Percentiles rank a stretch among this genome's conserved stretches.
Evolutionary conservation across 2,888 invertebrate species (phyloP).

Genomic region (Eristalis intricaria): DNA sequence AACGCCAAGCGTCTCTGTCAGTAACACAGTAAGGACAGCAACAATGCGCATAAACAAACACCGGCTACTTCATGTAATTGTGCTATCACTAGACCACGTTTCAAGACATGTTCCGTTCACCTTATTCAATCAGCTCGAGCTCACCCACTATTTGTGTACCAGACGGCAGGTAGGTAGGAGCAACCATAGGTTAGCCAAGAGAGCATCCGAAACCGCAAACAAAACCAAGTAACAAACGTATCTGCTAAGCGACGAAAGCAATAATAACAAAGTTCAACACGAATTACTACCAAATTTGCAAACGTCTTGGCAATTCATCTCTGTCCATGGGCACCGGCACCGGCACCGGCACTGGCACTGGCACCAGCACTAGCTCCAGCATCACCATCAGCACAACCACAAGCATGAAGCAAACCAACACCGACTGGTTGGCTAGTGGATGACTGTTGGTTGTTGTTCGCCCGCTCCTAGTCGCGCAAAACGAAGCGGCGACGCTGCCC

Average conservation of each 20-base stretch:
- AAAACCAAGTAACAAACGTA: slow-evolving; percentile 28
- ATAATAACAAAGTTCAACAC: slow-evolving; percentile 73
- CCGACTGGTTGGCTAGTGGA: slow-evolving; percentile 15
- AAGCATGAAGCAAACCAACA: not conserved
- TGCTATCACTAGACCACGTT: slow-evolving; percentile 54
- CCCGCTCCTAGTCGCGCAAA: slow-evolving; percentile 60
- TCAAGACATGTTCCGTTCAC: slow-evolving; percentile 67
- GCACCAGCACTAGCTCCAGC: not conserved
- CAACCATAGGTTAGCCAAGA: not conserved
- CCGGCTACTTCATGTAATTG: slow-evolving; percentile 64
- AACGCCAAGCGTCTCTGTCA: not conserved
- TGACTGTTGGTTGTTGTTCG: slow-evolving; percentile 12
- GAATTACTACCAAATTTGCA: slow-evolving; percentile 73
- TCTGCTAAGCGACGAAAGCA: slow-evolving; percentile 70
- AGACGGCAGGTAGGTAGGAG: not conserved
- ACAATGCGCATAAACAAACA: slow-evolving; percentile 13
- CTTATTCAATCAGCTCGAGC: slow-evolving; percentile 56
- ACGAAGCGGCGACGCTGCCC: slow-evolving; percentile 5
- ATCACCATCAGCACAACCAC: not conserved
- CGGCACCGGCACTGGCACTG: not conserved
- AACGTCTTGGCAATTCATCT: slow-evolving; percentile 72
- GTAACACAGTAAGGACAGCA: not conserved
- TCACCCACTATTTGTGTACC: slow-evolving; percentile 32
- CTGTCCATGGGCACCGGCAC: slow-evolving; percentile 63
- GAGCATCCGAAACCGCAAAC: not conserved